Base-by-base conservation (phyloP, 1,140 invertebrate genomes). In the Neelides sp. region DNA sequence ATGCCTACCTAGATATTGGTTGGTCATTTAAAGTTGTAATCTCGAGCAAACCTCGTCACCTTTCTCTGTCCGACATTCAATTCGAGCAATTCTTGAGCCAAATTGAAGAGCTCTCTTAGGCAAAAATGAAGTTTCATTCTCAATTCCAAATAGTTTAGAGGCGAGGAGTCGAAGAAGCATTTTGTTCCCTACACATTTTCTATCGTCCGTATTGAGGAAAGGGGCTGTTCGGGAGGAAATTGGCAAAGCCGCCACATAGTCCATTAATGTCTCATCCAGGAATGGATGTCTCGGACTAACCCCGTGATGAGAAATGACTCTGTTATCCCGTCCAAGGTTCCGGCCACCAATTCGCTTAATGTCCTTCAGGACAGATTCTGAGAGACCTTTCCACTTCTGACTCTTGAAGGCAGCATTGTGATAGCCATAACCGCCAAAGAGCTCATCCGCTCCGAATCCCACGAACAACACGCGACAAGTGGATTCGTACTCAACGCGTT, bases 91-190 rank as follows among this genome's bases (percentile, higher is more conserved):
- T 64, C 85, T 75, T 1, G 90, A 92, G n/a, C 94, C 94, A 77
- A 98, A 98, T 67, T 98, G 94, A 42, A 98, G 80, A 13, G 93
- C 94, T 68, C 88, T 66, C 69, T 98, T 98, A 36, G 85, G 84
- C 39, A 66, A 64, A 1, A 83, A 77, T 10, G 57, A 13, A 17
- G 35, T 22, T 17, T 80, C 77, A 39, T 74, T 66, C 52, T 63
- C 65, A 3, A 88, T 67, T 8, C 85, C 85, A 19, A 60, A 52
- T 2, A 93, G 65, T 60, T 78, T 69, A 55, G 71, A 71, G 1
- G 89, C 90, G 34, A 79, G 67, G n/a, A 86, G 66, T 61, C 94
- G 72, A 26, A 98, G 69, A 30, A 98, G 70, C 37, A 94, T 67
- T 69, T 98, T 98, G 64, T 98, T 93, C n/a, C 93, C 93, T 43